Conservation (phyloP, 2,797 vertebrate species). For the Emys orbicularis region DNA sequence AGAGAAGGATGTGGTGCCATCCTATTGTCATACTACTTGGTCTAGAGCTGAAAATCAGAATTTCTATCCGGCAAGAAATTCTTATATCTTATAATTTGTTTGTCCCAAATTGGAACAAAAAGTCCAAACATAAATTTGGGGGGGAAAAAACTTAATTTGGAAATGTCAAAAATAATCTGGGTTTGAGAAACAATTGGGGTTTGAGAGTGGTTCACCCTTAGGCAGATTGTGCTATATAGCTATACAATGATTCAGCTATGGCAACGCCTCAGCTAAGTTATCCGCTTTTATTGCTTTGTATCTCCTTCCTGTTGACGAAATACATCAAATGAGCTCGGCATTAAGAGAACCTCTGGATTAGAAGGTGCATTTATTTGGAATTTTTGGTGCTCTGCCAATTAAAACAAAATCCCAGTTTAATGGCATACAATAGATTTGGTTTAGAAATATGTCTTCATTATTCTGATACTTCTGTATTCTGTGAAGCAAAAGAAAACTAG, state of each 20-base stretch:
- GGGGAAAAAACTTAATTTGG: neutral
- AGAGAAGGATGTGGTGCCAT: neutral
- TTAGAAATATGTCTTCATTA: neutral
- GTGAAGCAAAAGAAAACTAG: neutral
- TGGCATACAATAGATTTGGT: neutral
- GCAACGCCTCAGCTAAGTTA: neutral
- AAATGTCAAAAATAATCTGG: neutral
- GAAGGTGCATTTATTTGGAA: neutral
- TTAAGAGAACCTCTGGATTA: neutral
- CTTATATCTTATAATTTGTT: neutral
- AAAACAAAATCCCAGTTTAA: neutral
- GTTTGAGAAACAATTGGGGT: neutral
- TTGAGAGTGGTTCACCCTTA: neutral
- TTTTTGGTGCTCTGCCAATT: neutral
- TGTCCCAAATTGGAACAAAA: neutral
- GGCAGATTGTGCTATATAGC: neutral
- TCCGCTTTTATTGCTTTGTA: neutral
- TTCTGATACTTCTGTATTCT: neutral
- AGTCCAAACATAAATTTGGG: neutral
- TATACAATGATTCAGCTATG: neutral
- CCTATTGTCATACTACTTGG: neutral
- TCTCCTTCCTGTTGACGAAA: neutral
- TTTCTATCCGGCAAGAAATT: neutral
- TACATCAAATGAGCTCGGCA: neutral
- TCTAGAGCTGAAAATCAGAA: neutral